Evolutionary conservation across 1,140 invertebrate species (phyloP).

Genomic region (Magallana ariakensis): DNA sequence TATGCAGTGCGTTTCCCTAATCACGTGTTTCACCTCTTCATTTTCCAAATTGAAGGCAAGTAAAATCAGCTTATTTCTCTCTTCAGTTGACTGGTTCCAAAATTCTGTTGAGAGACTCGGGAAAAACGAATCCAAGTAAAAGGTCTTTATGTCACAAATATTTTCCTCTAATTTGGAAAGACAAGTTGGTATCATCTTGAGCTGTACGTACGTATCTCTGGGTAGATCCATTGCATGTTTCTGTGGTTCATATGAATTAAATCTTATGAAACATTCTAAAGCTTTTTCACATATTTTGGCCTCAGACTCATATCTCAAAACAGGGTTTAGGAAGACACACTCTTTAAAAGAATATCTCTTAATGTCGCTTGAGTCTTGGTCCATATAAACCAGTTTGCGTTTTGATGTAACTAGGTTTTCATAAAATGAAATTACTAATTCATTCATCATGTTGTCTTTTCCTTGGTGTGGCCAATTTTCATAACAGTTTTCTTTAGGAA

Average conservation of each 20-base stretch:
- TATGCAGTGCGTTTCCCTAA: neutral
- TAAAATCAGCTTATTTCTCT: neutral
- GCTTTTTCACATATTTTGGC: neutral
- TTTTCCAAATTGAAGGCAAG: neutral
- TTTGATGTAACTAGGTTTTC: neutral
- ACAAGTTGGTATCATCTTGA: neutral
- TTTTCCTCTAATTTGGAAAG: neutral
- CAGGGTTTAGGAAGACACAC: neutral
- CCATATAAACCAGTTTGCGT: neutral
- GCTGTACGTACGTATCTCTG: neutral
- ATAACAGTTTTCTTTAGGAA: neutral
- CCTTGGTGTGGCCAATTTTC: conserved; percentile 16
- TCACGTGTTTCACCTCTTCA: neutral
- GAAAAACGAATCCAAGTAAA: neutral
- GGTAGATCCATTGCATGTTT: conserved; percentile 40
- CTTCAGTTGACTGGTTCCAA: neutral
- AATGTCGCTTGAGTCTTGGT: neutral
- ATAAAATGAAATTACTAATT: conserved; percentile 16
- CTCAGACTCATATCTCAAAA: neutral
- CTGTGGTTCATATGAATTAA: neutral
- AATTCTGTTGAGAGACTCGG: conserved; percentile 2
- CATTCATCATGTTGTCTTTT: neutral
- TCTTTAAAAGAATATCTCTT: neutral
- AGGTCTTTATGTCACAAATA: neutral
- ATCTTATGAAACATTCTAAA: neutral